phyloP scores from a whole-genome alignment of 2,113 vertebrate species.

The Petaurus breviceps region DNA sequence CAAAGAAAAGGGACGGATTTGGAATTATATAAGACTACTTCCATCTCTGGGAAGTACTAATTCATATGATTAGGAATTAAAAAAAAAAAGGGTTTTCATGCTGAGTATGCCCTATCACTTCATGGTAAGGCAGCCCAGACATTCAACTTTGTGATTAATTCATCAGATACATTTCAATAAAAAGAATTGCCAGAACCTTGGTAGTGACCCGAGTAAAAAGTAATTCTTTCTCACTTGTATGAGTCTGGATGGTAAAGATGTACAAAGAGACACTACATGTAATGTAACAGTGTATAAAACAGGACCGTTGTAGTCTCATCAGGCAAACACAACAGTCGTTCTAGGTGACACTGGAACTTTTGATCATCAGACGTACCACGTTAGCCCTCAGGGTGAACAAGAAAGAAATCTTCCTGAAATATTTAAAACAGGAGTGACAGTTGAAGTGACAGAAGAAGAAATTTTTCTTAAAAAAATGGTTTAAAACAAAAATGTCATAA shows the following conservation, averaged over 20 bases:
- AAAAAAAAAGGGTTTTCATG: background rate
- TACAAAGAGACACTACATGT: slow-evolving; percentile 6
- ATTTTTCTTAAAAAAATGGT: background rate
- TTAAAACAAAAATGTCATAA: background rate
- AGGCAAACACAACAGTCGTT: background rate
- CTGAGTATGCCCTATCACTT: background rate
- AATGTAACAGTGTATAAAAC: background rate
- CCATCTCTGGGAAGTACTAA: background rate
- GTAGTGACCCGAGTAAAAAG: slow-evolving; percentile 8
- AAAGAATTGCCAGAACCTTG: background rate
- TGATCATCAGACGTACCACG: background rate
- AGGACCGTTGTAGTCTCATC: background rate
- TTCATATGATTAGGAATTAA: background rate
- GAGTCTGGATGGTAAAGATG: slow-evolving; percentile 37
- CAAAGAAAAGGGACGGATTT: background rate
- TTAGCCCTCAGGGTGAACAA: background rate
- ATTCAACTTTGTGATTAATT: slow-evolving; percentile 1
- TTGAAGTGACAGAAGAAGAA: background rate
- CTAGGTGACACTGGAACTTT: background rate
- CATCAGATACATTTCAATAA: slow-evolving; percentile 6
- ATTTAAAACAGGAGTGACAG: background rate
- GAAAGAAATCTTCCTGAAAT: background rate
- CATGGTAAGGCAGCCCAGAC: background rate
- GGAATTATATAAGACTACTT: background rate
- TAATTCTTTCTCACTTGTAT: slow-evolving; percentile 13